Evolutionary conservation across 2,888 invertebrate species (phyloP).

Genomic region (Macrophya annulata): DNA sequence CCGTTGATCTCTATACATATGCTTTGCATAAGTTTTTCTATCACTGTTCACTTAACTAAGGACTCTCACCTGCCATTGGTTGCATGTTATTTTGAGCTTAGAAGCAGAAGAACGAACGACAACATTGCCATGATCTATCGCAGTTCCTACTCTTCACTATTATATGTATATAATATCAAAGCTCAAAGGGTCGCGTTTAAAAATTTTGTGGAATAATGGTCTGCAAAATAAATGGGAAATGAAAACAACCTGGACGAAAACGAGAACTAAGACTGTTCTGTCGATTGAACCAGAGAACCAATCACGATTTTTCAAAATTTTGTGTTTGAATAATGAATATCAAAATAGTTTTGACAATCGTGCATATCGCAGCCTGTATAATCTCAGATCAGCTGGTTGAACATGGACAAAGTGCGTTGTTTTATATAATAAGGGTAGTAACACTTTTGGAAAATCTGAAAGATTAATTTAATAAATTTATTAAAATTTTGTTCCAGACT

Average conservation of each 20-base stretch:
- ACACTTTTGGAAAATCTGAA: not conserved
- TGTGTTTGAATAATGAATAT: not conserved
- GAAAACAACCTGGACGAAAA: not conserved
- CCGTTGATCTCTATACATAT: not conserved
- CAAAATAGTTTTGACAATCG: not conserved
- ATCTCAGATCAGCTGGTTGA: not conserved
- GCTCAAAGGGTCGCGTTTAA: not conserved
- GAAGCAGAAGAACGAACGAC: not conserved
- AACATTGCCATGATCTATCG: no score
- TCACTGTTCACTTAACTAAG: not conserved
- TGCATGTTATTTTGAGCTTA: not conserved
- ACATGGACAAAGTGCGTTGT: not conserved
- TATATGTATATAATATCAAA: not conserved
- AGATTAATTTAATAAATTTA: not conserved
- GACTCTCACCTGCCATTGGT: not conserved
- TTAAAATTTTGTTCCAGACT: conserved; percentile 38
- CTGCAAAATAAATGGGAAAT: not conserved
- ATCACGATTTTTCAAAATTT: not conserved
- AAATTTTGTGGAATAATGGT: not conserved
- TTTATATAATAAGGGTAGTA: not conserved
- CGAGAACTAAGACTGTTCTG: not conserved
- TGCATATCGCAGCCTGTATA: conserved; percentile 1
- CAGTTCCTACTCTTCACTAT: not conserved
- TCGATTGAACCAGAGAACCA: not conserved
- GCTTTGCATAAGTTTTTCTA: not conserved